Percentiles rank a stretch among this genome's conserved stretches.
These are phyloP conservation scores for Casuarius casuarius DNA, from an alignment of 2,113 vertebrate genomes.

Conservation along the genomic window DNA sequence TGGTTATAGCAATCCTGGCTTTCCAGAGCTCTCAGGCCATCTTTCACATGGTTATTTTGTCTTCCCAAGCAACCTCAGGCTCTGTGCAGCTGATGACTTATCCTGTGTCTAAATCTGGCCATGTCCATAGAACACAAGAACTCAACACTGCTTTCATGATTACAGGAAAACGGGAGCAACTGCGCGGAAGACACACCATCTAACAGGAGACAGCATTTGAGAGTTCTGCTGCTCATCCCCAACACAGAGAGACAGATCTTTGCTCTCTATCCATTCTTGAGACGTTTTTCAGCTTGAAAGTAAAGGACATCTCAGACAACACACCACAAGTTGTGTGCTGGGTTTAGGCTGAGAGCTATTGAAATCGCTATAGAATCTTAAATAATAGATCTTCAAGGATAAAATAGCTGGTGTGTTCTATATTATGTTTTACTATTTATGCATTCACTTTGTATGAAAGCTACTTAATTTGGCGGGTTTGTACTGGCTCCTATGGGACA, in stretches of 20 bases:
- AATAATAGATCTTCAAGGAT: neutral
- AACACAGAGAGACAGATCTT: neutral
- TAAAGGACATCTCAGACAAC: neutral
- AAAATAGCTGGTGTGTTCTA: neutral
- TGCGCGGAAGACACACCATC: neutral
- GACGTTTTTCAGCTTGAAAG: neutral
- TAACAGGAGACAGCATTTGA: neutral
- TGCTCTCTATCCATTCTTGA: neutral
- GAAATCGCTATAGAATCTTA: neutral
- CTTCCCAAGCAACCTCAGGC: neutral
- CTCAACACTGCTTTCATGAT: neutral
- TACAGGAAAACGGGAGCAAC: rapidly evolving
- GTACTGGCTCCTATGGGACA: neutral
- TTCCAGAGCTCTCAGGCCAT: neutral
- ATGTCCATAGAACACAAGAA: neutral
- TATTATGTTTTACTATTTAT: neutral
- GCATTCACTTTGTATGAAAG: neutral
- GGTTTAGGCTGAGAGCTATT: neutral
- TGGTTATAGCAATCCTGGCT: rapidly evolving
- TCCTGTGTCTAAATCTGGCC: rapidly evolving
- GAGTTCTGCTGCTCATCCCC: neutral
- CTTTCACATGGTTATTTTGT: neutral
- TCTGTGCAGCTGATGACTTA: neutral
- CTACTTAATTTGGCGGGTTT: neutral
- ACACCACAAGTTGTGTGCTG: neutral